phyloP scores from a whole-genome alignment of 2,797 vertebrate species.

The Holocentrus rufus region DNA sequence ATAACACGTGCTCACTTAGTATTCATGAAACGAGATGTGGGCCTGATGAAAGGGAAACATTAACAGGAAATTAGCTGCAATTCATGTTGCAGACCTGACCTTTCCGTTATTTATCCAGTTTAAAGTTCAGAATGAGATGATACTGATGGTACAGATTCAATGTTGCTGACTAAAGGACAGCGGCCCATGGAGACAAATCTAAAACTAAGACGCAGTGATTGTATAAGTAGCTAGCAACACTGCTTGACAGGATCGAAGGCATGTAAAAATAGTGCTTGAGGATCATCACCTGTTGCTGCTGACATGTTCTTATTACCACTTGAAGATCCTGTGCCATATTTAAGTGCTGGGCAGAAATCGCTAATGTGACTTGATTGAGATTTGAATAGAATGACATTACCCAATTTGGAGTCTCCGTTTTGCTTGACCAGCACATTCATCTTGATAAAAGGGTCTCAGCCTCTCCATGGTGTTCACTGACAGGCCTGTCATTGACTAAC shows the following conservation, averaged over 20 bases:
- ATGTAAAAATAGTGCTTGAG: slow-evolving; percentile 71
- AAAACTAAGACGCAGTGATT: not conserved
- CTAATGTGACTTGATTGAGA: slow-evolving; percentile 68
- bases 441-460: slow-evolving; percentile 63
- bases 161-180: not conserved
- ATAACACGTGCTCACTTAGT: not conserved
- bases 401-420: slow-evolving; percentile 64
- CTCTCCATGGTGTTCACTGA: slow-evolving; percentile 25
- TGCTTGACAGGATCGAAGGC: slow-evolving; percentile 29
- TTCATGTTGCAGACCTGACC: too few species aligned
- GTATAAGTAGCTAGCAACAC: slow-evolving; percentile 25
- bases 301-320: slow-evolving; percentile 61
- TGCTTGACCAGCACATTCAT: slow-evolving; percentile 38
- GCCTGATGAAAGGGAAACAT: not conserved
- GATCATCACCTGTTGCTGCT: slow-evolving; percentile 65
- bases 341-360: slow-evolving; percentile 38
- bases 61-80: not conserved
- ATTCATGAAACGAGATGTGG: too few species aligned
- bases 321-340: slow-evolving; percentile 46
- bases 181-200: not conserved
- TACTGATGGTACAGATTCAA: not conserved
- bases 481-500: slow-evolving; percentile 25
- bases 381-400: slow-evolving; percentile 64
- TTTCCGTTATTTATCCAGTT: not conserved
- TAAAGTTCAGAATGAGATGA: not conserved